These are phyloP conservation scores for Sylvilagus bachmani DNA, from an alignment of 2,113 vertebrate genomes.

Conservation along the genomic window DNA sequence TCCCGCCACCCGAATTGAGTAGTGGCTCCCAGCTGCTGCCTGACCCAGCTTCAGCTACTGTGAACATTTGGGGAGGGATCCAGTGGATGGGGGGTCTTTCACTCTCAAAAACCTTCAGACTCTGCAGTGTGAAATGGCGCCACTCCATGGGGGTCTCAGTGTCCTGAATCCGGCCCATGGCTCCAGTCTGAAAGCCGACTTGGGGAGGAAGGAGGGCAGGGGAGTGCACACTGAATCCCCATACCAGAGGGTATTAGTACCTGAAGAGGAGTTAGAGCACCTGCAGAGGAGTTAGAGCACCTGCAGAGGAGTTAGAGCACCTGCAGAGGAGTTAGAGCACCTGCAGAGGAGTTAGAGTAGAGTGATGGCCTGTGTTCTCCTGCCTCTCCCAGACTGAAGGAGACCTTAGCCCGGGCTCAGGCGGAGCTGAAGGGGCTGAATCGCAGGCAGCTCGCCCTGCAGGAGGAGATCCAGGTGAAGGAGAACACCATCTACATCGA, in stretches of 20 bases:
- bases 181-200: neutral
- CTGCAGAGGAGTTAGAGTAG: neutral
- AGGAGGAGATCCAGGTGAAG: slow-evolving; percentile 93
- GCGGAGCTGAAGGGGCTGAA: slow-evolving; percentile 88
- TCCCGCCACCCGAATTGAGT: too few relatives aligned
- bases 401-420: slow-evolving; percentile 87
- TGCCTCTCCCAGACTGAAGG: slow-evolving; percentile 87
- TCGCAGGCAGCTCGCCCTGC: slow-evolving; percentile 90
- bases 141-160: neutral
- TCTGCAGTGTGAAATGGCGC: neutral
- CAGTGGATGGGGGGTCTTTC: too few relatives aligned
- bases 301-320: too few relatives aligned
- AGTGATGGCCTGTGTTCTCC: neutral
- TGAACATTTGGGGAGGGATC: too few relatives aligned
- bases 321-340: too few relatives aligned
- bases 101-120: too few relatives aligned
- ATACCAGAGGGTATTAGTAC: too few relatives aligned
- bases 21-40: too few relatives aligned
- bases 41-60: too few relatives aligned
- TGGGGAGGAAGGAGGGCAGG: neutral
- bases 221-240: too few relatives aligned
- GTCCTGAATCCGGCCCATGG: neutral
- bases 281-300: too few relatives aligned
- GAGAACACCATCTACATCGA: slow-evolving; percentile 94
- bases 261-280: too few relatives aligned